These are phyloP conservation scores for Pristionchus japonicus DNA, from an alignment of 2,888 invertebrate species.

Conservation along the genomic window DNA sequence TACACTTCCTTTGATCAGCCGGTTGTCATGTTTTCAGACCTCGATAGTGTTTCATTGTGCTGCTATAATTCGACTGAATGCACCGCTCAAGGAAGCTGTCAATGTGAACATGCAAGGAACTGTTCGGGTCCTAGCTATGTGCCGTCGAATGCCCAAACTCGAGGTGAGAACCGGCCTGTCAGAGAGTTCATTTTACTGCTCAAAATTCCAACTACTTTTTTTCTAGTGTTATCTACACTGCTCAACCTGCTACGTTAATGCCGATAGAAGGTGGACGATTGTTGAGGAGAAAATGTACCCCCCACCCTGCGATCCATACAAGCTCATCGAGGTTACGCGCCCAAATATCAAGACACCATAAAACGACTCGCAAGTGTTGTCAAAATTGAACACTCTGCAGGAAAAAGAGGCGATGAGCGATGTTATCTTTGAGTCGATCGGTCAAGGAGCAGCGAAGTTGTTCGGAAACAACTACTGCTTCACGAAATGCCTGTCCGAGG, in stretches of 20 bases:
- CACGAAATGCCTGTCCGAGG: background rate
- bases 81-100: conserved; percentile 86
- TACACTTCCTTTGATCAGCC: too few relatives aligned
- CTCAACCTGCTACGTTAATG: background rate
- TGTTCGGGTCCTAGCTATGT: conserved; percentile 84
- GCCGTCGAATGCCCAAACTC: conserved; percentile 85
- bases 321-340: conserved; percentile 43
- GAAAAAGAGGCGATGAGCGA: background rate
- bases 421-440: background rate
- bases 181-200: too few relatives aligned
- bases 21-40: too few relatives aligned
- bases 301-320: background rate
- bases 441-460: background rate
- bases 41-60: conserved; percentile 92
- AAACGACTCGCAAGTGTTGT: too few relatives aligned
- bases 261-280: background rate
- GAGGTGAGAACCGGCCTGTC: conserved; percentile 61
- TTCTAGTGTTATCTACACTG: background rate
- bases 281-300: background rate
- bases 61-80: conserved; percentile 92
- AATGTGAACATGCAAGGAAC: conserved; percentile 93
- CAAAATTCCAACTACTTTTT: background rate
- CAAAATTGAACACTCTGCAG: background rate
- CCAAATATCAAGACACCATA: background rate
- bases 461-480: conserved; percentile 21